phyloP scores from a whole-genome alignment of 2,113 vertebrate species.

The Mus musculus region DNA sequence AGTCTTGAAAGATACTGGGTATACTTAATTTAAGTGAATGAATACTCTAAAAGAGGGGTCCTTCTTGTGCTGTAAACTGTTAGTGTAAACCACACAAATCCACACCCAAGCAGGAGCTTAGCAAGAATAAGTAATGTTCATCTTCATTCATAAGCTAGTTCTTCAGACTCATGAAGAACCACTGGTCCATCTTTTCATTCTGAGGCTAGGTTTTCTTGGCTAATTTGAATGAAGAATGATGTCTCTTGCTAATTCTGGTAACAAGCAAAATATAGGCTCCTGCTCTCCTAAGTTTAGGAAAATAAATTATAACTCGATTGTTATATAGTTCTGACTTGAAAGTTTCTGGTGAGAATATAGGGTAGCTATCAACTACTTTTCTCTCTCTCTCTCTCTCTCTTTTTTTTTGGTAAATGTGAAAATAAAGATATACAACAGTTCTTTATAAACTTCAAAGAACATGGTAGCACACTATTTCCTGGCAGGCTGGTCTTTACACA shows the following conservation, averaged over 20 bases:
- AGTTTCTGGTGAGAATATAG: slow-evolving; percentile 58
- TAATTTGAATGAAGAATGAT: slow-evolving; percentile 48
- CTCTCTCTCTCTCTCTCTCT: background rate
- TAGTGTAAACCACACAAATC: slow-evolving; percentile 30
- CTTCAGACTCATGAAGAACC: slow-evolving; percentile 54
- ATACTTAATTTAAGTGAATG: background rate
- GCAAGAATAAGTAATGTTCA: slow-evolving; percentile 55
- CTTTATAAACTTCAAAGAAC: slow-evolving; percentile 39
- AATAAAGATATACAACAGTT: slow-evolving; percentile 18
- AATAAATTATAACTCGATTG: slow-evolving; percentile 55
- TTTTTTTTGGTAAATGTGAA: background rate
- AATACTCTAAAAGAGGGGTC: background rate
- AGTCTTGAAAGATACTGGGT: slow-evolving; percentile 20
- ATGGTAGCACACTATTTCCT: slow-evolving; percentile 42
- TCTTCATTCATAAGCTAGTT: slow-evolving; percentile 56
- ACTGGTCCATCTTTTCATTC: slow-evolving; percentile 48
- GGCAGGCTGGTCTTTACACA: slow-evolving; percentile 63
- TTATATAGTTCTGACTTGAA: slow-evolving; percentile 53
- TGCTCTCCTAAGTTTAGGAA: slow-evolving; percentile 29
- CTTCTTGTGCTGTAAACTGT: slow-evolving; percentile 25
- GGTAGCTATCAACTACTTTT: background rate
- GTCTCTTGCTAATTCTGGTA: slow-evolving; percentile 47
- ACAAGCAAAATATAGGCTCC: slow-evolving; percentile 35
- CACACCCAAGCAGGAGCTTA: slow-evolving; percentile 17
- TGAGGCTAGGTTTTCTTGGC: slow-evolving; percentile 48